Evolutionary conservation across 2,888 invertebrate genomes (phyloP), one percentile per base, ranked within the genome.

Genomic region (Lasioglossum calceatum): DNA sequence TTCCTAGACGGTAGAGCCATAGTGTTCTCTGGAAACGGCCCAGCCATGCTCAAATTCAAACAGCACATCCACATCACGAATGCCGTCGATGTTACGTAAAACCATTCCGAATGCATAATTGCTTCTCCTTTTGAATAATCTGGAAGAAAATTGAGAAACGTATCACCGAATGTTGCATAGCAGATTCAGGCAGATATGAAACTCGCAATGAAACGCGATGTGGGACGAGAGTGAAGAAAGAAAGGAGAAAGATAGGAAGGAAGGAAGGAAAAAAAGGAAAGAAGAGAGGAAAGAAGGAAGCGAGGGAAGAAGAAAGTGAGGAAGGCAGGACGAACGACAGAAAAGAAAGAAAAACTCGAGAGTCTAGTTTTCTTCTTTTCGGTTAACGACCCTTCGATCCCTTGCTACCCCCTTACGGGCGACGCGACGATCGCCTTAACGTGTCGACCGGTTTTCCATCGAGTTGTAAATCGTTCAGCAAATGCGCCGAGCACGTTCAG

Each of bases 371-470:
- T 79, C 77, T 77, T 84, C 72, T 72, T 78, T 87, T 79, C 79
- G 81, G 79, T 82, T 87, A 75, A 79, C 79, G 87, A 86, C 77
- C 79, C 77, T 76, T 75, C 83, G 78, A 27, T 77, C 67, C 73
- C 82, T 77, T 36, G 71, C 79, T 77, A 87, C 78, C 77, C 79
- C 72, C 81, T 47, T 79, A 54, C 73, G 77, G 76, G 72, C 76
- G 47, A 70, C 76, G 58, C 76, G 47, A 70, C 76, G 58, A 70
- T 79, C 74, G 83, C 71, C 67, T 85, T 39, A 89, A 88, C 76
- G 88, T 72, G 95, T 95, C 86, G 94, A 97, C 96, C 97, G 97
- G 92, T 96, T 95, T 64, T 95, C 96, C 87, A 58, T 85, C 42
- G 74, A 58, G 96, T 76, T 95, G 95, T 90, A 96, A 96, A 91